Evolutionary conservation across 2,113 vertebrate species (phyloP).

Genomic region (Eublepharis macularius): DNA sequence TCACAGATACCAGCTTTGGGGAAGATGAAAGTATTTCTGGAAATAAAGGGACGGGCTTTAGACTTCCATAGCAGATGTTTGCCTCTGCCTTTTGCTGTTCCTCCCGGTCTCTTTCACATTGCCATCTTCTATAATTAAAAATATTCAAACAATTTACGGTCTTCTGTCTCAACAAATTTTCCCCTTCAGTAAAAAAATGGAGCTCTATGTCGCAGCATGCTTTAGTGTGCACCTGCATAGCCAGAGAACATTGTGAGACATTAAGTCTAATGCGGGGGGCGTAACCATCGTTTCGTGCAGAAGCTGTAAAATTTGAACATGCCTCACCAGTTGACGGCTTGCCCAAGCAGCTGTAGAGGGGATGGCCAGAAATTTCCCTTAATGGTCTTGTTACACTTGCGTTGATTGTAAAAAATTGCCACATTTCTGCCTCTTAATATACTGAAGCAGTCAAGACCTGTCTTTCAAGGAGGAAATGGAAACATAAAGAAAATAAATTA

Average conservation of each 20-base stretch:
- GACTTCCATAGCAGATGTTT: not conserved
- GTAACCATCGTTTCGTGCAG: not conserved
- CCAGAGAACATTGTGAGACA: not conserved
- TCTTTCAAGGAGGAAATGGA: conserved; percentile 20
- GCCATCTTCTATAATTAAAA: not conserved
- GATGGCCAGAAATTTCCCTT: conserved; percentile 49
- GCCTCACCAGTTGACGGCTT: conserved; percentile 42
- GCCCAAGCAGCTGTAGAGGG: conserved; percentile 21
- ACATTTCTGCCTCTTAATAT: conserved; percentile 36
- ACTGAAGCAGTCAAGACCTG: conserved; percentile 38
- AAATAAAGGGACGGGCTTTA: not conserved
- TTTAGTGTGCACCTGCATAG: not conserved
- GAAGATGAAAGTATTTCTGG: not conserved
- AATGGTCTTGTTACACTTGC: conserved; percentile 41
- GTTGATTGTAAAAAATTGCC: conserved; percentile 55
- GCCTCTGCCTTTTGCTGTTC: not conserved
- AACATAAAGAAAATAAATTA: conserved; percentile 45
- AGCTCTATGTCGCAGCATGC: not conserved
- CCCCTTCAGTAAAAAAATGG: too few species aligned
- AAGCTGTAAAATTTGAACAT: conserved; percentile 18
- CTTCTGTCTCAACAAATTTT: not conserved
- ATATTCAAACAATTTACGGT: too few species aligned
- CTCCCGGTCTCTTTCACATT: not conserved
- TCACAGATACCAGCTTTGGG: not conserved
- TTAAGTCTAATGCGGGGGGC: not conserved